Conservation (phyloP, 1,140 invertebrate species). For the Trypoxylus dichotomus region DNA sequence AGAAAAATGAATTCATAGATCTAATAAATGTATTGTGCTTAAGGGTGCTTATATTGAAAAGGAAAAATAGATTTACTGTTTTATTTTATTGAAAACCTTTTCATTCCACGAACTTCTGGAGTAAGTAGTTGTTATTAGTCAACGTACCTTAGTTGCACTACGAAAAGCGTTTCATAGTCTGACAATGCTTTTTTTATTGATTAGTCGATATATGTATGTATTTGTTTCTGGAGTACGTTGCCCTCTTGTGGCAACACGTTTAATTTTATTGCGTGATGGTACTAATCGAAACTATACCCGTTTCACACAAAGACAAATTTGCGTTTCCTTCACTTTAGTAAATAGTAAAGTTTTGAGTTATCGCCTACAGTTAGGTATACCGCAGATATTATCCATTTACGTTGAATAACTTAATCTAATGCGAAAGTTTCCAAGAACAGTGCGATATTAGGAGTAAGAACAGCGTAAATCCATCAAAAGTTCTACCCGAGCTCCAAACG, state of each 20-base stretch:
- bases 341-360: slow-evolving; percentile 11
- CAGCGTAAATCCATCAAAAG: slow-evolving; percentile 32
- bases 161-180: too few species aligned
- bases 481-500: slow-evolving; percentile 30
- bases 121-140: too few species aligned
- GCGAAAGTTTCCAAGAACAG: slow-evolving; percentile 29
- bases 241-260: not conserved
- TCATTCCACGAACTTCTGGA: too few species aligned
- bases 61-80: too few species aligned
- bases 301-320: slow-evolving; percentile 4
- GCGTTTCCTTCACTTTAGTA: slow-evolving; percentile 12
- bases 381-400: slow-evolving; percentile 22
- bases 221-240: too few species aligned
- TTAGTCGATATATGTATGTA: too few species aligned
- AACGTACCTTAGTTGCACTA: too few species aligned
- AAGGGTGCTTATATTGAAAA: too few species aligned
- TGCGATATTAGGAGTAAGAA: slow-evolving; percentile 27
- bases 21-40: too few species aligned
- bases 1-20: too few species aligned
- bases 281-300: not conserved
- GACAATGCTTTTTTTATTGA: too few species aligned
- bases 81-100: too few species aligned
- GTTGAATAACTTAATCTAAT: slow-evolving; percentile 26
- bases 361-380: not conserved
- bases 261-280: not conserved